Conservation (phyloP, 64 coral and sea anemone species). For the Actinia equina region DNA sequence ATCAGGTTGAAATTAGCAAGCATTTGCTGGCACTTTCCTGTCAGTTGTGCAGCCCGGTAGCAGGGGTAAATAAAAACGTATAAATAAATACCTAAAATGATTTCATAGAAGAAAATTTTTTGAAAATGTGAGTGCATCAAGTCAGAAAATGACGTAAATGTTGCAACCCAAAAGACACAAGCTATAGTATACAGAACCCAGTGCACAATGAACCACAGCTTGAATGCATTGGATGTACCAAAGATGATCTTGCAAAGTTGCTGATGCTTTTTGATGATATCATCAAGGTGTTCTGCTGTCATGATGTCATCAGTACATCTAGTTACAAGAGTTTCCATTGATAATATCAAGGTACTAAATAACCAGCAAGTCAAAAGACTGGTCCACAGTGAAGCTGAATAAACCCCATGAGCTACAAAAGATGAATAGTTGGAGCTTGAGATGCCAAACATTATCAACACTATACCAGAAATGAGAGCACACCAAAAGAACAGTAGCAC, state of each 20-base stretch:
- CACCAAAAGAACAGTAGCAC: conserved; percentile 23
- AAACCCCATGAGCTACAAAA: not conserved
- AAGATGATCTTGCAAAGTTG: conserved; percentile 46
- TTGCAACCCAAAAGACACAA: conserved; percentile 48
- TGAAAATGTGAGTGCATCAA: not conserved
- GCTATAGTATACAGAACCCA: conserved; percentile 52
- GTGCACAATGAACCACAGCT: conserved; percentile 66
- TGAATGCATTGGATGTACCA: conserved; percentile 34
- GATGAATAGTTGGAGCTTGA: not conserved
- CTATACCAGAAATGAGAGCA: conserved; percentile 5
- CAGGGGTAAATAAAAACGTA: conserved; percentile 72
- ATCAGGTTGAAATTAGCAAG: conserved; percentile 69
- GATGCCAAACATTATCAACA: conserved; percentile 21
- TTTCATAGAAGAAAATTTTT: not conserved
- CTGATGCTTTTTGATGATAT: conserved; percentile 51
- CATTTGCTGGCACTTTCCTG: conserved; percentile 59
- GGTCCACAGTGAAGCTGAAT: conserved; percentile 20
- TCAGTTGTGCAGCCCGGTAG: conserved; percentile 64
- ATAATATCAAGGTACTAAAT: not conserved
- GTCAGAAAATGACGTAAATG: conserved; percentile 26
- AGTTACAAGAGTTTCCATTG: not conserved
- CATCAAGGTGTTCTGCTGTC: conserved; percentile 29
- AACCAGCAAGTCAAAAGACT: conserved; percentile 36
- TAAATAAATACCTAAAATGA: conserved; percentile 22
- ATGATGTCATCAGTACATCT: not conserved